A percentile compares a stretch with the other conserved stretches of the same genome.
These are phyloP conservation scores for Heteropelma amictum DNA, from an alignment of 2,888 invertebrate genomes.

Conservation along the genomic window DNA sequence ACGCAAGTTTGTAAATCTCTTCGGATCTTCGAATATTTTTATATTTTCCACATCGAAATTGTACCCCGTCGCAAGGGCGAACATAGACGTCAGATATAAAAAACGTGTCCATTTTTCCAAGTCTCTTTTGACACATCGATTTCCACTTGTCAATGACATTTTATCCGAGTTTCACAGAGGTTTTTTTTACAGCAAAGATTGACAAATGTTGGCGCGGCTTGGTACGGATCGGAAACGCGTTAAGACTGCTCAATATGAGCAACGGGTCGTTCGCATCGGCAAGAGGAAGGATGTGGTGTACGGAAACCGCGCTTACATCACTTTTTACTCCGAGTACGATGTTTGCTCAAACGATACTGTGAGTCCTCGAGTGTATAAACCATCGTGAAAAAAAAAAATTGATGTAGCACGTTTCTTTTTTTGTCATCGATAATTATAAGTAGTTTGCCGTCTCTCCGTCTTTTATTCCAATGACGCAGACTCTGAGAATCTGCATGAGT, in stretches of 20 bases:
- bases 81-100: not conserved
- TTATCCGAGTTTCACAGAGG: not conserved
- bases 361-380: not conserved
- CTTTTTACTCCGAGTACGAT: conserved; percentile 9
- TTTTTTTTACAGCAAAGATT: not conserved
- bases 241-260: conserved; percentile 3
- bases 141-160: not conserved
- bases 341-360: conserved; percentile 26
- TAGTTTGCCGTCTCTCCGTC: not conserved
- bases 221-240: conserved; percentile 9
- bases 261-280: conserved; percentile 31
- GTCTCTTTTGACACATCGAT: not conserved
- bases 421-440: conserved; percentile 18
- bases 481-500: conserved; percentile 13
- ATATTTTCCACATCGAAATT: conserved; percentile 25
- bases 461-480: conserved; percentile 16
- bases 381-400: conserved; percentile 9
- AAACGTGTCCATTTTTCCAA: not conserved
- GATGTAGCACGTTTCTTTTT: conserved; percentile 32
- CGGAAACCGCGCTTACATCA: conserved; percentile 62
- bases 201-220: not conserved
- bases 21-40: conserved; percentile 67
- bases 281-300: conserved; percentile 63
- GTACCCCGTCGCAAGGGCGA: not conserved
- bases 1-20: conserved; percentile 23